A percentile compares a stretch with the other conserved stretches of the same genome.
phyloP scores from a whole-genome alignment of 2,113 vertebrate species.

The Aviceda subcristata region DNA sequence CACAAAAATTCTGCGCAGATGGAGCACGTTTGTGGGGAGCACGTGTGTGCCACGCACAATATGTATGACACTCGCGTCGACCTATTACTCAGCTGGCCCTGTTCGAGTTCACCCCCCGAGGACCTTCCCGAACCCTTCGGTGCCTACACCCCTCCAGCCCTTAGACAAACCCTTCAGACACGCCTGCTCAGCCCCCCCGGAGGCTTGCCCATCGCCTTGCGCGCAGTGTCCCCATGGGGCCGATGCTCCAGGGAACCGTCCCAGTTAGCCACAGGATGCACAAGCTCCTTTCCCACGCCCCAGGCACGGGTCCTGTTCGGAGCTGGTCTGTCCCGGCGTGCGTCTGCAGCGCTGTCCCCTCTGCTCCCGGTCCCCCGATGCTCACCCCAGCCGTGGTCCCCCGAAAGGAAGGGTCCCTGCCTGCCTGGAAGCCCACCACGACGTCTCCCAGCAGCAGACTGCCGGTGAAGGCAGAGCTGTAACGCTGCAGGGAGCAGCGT shows the following conservation, averaged over 20 bases:
- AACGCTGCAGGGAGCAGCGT: background rate
- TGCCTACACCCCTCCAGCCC: background rate
- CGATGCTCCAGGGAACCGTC: background rate
- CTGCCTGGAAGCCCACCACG: background rate
- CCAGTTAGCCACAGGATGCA: background rate
- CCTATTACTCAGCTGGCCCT: background rate
- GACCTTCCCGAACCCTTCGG: background rate
- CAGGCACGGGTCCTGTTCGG: too few relatives aligned
- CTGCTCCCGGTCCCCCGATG: rapidly evolving
- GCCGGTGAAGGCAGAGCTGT: background rate
- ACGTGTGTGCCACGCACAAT: rapidly evolving
- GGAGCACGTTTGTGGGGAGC: background rate
- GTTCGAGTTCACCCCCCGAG: background rate
- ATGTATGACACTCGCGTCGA: rapidly evolving
- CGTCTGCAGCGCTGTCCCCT: background rate
- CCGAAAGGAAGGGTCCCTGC: background rate
- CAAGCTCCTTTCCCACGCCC: background rate
- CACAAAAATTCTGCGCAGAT: background rate
- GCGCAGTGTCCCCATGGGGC: rapidly evolving
- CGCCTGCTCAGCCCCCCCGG: background rate
- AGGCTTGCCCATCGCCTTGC: background rate
- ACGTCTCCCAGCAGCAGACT: background rate
- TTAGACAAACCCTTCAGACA: background rate
- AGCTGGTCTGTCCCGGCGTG: background rate
- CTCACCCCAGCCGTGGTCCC: background rate